Evolutionary conservation across 2,888 invertebrate species (phyloP), one percentile per base, ranked within the genome.

Genomic region (Meta bourneti): DNA sequence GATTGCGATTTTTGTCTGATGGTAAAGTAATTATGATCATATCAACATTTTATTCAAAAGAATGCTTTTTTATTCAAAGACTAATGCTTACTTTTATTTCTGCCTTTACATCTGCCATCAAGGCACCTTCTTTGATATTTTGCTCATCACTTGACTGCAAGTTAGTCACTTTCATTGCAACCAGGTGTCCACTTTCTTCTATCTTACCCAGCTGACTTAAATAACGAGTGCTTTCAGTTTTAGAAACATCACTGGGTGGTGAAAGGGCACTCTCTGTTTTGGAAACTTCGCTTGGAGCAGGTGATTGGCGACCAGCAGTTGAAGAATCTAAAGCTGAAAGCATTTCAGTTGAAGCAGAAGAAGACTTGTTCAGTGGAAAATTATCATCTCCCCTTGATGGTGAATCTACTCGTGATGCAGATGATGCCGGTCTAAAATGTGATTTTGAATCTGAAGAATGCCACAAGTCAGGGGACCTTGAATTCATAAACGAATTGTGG

Each of bases 201-300:
- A 94, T 94, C 11, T 92, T 92, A 11, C 93, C 93, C 19, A 94
- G 88, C 48, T 93, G 94, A 11, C 93, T 93, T 48, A 94, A 92
- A 72, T 94, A 94, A 13, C 94, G 93, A 75, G 93, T 93, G 72
- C 94, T 94, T 91, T 94, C 94, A 13, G 94, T 94, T 90, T 94
- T 94, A 54, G 94, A 94, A 16, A 94, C 94, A 85, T 94, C 94
- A 84, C 94, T 94, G 20, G 94, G 94, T 48, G 93, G 93, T 6
- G 94, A 94, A 9, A 93, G 83, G 4, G 94, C 94, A 82, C 94
- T 94, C 90, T 94, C 94, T 20, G 94, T 94, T 85, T 94, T 94
- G 71, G 94, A 94, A 34, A 94, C 94, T 89, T 94, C 94, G 74
- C 94, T 94, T 20, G 94, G 94, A 16, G 94, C 94, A 6, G 94